Evolutionary conservation across 53 echinoderm and acorn worm species (phyloP), one percentile per base, ranked within the genome.

Genomic region (Paelopatides confundens): DNA sequence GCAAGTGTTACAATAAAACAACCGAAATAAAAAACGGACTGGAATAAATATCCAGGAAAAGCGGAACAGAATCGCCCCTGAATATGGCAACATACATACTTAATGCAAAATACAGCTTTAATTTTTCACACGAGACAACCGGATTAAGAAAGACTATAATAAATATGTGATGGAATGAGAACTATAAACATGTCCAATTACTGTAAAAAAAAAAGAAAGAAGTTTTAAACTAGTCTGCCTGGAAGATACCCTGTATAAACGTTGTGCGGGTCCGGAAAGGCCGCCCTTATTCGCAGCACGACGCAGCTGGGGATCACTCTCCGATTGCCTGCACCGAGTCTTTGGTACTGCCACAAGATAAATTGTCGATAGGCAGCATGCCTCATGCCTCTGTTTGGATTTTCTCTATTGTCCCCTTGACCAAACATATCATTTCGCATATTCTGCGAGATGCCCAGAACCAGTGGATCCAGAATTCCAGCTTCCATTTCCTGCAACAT

Each of bases 291-390:
- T 3, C 66, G 66, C 3, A 66, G 66, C 30, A 66, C 66, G 6
- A 66, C 66, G 10, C 66, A 66, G 29, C 66, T 66, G 14, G 66
- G 66, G 33, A 66, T 26, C 13, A 66, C 66, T 66, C 66, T 66
- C 66, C 66, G n/a, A 28, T 66, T 66, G 13, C 66, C 66, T 27
- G 24, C 28, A 26, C 66, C 66, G 3, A 66, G 66, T 31, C 66
- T 29, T 14, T 27, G 24, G 66, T 24, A 66, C 30, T 65, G 66
- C 66, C 66, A 65, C 31, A 65, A 5, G n/a, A n/a, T n/a, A n/a
- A n/a, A n/a, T n/a, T n/a, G n/a, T n/a, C n/a, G 2, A 65, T 27
- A 65, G 66, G 66, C 66, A 30, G 66, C 28, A 65, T 65, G 66
- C 1, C 66, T 21, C 1, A 27, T 21, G 24, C 29, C 1, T 27